phyloP scores from a whole-genome alignment of 2,797 vertebrate genomes.

The Oreonectes daqikongensis region DNA sequence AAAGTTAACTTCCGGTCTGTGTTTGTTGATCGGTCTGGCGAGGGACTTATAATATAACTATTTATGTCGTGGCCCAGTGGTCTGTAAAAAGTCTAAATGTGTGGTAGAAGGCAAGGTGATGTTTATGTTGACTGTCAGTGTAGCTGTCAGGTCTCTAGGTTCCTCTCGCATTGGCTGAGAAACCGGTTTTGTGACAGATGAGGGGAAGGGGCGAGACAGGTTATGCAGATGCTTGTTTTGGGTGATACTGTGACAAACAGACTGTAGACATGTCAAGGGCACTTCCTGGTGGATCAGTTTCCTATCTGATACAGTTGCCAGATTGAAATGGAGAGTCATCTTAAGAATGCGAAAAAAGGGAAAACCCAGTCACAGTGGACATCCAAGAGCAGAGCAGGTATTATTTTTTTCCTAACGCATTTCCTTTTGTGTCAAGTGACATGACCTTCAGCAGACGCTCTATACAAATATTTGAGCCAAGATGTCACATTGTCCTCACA shows the following conservation, averaged over 20 bases:
- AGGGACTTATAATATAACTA: too few species aligned
- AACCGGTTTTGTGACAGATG: slow-evolving; percentile 54
- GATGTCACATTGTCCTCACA: too few species aligned
- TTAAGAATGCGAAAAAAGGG: neutral
- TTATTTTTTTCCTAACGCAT: neutral
- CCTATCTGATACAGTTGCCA: neutral
- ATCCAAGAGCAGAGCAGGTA: slow-evolving; percentile 62
- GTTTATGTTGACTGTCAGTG: neutral
- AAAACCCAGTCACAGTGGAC: slow-evolving; percentile 39
- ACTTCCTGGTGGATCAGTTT: slow-evolving; percentile 2
- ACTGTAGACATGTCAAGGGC: neutral
- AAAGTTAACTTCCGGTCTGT: too few species aligned
- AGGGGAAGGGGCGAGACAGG: slow-evolving; percentile 39
- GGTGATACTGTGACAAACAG: neutral
- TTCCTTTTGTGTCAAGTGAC: neutral
- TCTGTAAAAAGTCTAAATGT: too few species aligned
- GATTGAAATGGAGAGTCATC: slow-evolving; percentile 31
- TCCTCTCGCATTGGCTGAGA: slow-evolving; percentile 48
- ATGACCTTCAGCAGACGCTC: neutral
- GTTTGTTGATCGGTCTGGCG: too few species aligned
- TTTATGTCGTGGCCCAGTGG: too few species aligned
- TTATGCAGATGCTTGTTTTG: slow-evolving; percentile 11
- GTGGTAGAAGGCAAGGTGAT: neutral
- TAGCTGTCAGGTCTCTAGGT: neutral
- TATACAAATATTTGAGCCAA: neutral